phyloP scores from a whole-genome alignment of 2,797 vertebrate genomes.

The Tenualosa thibaudeaui region DNA sequence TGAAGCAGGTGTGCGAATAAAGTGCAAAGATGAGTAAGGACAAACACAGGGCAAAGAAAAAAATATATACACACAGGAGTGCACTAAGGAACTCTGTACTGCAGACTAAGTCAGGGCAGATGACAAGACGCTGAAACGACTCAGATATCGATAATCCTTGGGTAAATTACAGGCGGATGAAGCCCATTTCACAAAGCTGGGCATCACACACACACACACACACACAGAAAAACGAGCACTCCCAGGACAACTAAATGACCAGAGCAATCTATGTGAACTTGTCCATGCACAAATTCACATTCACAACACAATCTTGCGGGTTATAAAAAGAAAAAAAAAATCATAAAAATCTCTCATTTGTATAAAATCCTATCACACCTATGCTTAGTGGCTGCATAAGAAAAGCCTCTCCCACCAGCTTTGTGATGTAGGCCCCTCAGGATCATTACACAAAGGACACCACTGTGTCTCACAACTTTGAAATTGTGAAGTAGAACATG shows the following conservation, averaged over 20 bases:
- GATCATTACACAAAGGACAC: neutral
- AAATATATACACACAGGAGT: neutral
- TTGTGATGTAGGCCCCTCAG: neutral
- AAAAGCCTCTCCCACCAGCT: neutral
- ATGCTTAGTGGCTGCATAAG: neutral
- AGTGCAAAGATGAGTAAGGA: slow-evolving; percentile 16
- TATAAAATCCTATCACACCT: neutral
- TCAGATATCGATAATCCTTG: neutral
- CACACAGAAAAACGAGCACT: neutral
- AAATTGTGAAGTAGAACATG: neutral
- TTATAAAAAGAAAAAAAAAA: no score
- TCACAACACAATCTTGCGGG: neutral
- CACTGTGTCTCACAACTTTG: neutral
- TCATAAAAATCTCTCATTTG: no score
- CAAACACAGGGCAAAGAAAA: neutral
- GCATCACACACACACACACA: neutral
- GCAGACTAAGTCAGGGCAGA: neutral
- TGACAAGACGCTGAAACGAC: neutral
- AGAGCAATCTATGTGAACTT: neutral
- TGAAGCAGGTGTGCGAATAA: slow-evolving; percentile 39
- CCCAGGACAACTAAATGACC: neutral
- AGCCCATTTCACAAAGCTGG: neutral
- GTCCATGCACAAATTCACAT: neutral
- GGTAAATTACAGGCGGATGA: neutral
- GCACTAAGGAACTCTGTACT: neutral